Percentiles rank a stretch among this genome's conserved stretches.
These are phyloP conservation scores for Apaloderma vittatum DNA, from an alignment of 2,113 vertebrate genomes.

Conservation along the genomic window DNA sequence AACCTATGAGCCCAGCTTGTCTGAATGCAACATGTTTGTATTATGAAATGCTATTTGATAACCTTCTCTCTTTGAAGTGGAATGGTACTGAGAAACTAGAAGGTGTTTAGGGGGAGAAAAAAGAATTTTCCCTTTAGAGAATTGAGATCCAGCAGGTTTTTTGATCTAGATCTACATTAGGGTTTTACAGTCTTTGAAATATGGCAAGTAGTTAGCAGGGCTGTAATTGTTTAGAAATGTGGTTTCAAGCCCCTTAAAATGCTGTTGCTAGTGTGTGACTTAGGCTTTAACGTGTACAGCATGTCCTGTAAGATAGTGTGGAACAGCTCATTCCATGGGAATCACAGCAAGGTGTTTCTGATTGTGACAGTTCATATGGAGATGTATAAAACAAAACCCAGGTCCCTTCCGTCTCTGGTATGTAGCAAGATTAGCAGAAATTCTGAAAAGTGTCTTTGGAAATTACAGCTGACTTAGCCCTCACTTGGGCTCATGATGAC, in stretches of 20 bases:
- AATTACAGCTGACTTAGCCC: not conserved
- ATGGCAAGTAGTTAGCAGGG: not conserved
- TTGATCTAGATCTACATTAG: not conserved
- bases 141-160: not conserved
- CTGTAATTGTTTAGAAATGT: not conserved
- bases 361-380: not conserved
- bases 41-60: not conserved
- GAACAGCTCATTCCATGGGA: not conserved
- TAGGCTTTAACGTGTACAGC: not conserved
- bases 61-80: not conserved
- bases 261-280: not conserved
- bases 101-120: not conserved
- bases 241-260: not conserved
- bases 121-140: not conserved
- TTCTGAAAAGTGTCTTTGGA: not conserved
- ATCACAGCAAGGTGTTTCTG: not conserved
- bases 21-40: not conserved
- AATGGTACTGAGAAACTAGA: not conserved
- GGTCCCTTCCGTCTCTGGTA: not conserved
- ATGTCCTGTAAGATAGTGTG: not conserved
- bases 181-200: not conserved
- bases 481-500: not conserved
- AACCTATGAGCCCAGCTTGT: not conserved
- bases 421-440: not conserved
- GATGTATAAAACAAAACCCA: not conserved